phyloP scores from a whole-genome alignment of 2,888 invertebrate species.

The Liodrosophila aerea region DNA sequence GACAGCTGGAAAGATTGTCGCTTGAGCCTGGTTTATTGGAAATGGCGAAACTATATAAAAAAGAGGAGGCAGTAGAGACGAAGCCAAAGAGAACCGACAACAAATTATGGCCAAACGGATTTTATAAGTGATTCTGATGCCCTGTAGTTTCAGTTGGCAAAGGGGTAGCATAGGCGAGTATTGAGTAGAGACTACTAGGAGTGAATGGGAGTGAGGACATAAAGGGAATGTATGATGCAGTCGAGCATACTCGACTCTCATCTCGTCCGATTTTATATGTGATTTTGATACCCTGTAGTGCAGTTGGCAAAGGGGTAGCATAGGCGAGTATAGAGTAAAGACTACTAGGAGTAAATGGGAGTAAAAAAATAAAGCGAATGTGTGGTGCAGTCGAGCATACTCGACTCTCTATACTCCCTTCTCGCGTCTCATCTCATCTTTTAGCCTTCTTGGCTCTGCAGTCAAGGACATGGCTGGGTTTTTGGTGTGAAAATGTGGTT shows the following conservation, averaged over 20 bases:
- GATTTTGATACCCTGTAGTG: constrained; percentile 13
- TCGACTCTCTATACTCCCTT: no score
- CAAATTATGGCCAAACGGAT: constrained; percentile 68
- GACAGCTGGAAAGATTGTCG: constrained; percentile 19
- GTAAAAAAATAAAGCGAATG: no score
- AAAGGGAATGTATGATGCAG: no score
- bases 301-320: background rate
- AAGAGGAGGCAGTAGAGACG: constrained; percentile 6
- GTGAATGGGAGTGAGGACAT: no score
- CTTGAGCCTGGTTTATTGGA: constrained; percentile 34
- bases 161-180: no score
- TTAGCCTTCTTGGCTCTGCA: constrained; percentile 17
- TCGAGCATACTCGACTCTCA: no score
- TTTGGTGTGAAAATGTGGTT: constrained; percentile 73
- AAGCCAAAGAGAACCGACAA: constrained; percentile 38
- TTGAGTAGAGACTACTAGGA: no score
- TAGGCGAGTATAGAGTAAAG: no score
- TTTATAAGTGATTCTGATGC: constrained; percentile 31
- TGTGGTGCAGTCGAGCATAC: background rate
- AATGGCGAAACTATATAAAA: constrained; percentile 38
- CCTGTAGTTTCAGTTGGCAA: background rate
- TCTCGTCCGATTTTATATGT: constrained; percentile 65
- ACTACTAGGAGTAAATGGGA: no score
- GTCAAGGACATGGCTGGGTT: constrained; percentile 57
- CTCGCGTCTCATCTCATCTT: background rate